Base-by-base conservation (phyloP, 2,888 invertebrate species). In the Rambutsinella grinnellia region DNA sequence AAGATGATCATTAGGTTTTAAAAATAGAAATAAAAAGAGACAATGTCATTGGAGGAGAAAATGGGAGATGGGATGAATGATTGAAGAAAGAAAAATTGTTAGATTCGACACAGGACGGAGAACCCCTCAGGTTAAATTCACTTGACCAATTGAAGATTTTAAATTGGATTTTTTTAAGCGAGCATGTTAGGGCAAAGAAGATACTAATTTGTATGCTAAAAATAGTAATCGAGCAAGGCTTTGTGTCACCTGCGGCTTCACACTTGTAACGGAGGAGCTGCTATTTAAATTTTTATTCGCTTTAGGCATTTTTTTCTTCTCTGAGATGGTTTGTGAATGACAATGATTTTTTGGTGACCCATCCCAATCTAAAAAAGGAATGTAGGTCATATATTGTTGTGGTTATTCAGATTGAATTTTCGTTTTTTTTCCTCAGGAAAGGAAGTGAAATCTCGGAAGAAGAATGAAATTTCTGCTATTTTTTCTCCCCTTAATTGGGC, bases 211-310 rank as follows among this genome's bases (percentile, higher is more conserved):
- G n/a, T n/a, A n/a, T n/a, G n/a, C n/a, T n/a, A n/a, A n/a, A n/a
- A n/a, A n/a, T n/a, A n/a, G n/a, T n/a, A n/a, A n/a, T n/a, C n/a
- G 49, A 49, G 8, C 8, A 17, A 10, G 19, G 23, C 8, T 13
- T 13, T 49, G 49, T 68, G 67, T 68, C 67, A 68, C 67, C 58
- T 68, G 67, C 67, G 67, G 67, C 58, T 58, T 68, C 47, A 47
- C 56, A 47, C 66, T 46, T 66, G 57, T 54, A 65, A 63, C n/a
- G n/a, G n/a, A n/a, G n/a, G n/a, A n/a, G n/a, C n/a, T n/a, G n/a
- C n/a, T n/a, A n/a, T n/a, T n/a, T n/a, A n/a, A n/a, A n/a, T n/a
- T n/a, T 6, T n/a, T n/a, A n/a, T n/a, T n/a, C n/a, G n/a, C n/a
- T n/a, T n/a, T n/a, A n/a, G n/a, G n/a, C n/a, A n/a, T n/a, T n/a